A percentile compares a stretch with the other conserved stretches of the same genome.
These are phyloP conservation scores for Plumapathes pennacea DNA, from an alignment of 92 coral and sea anemone genomes.

Conservation along the genomic window DNA sequence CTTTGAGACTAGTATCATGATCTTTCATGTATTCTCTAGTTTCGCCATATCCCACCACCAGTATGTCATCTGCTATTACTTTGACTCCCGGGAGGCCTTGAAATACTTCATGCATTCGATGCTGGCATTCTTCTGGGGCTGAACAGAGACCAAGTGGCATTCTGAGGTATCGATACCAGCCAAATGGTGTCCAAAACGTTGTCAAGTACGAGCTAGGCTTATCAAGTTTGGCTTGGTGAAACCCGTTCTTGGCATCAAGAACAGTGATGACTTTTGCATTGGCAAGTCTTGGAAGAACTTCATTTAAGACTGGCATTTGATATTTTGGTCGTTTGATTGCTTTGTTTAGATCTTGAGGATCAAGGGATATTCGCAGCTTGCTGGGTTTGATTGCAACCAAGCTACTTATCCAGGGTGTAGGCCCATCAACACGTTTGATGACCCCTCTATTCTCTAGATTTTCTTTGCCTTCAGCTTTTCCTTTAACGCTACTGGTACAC, in stretches of 20 bases:
- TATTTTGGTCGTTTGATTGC: slow-evolving; percentile 38
- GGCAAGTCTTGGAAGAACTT: slow-evolving; percentile 22
- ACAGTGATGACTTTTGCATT: slow-evolving; percentile 35
- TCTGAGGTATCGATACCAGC: slow-evolving; percentile 27
- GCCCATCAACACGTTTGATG: slow-evolving; percentile 27
- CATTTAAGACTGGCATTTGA: slow-evolving; percentile 44
- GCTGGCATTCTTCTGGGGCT: slow-evolving; percentile 34
- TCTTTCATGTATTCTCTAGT: slow-evolving; percentile 23
- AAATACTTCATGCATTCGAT: slow-evolving; percentile 23
- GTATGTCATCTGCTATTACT: slow-evolving; percentile 31
- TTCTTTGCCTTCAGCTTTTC: slow-evolving; percentile 55
- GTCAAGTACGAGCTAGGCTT: slow-evolving; percentile 13
- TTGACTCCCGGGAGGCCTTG: slow-evolving; percentile 14
- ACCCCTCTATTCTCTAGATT: slow-evolving; percentile 37
- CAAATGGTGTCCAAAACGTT: slow-evolving; percentile 30
- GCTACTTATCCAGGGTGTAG: slow-evolving; percentile 42
- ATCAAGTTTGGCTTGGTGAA: slow-evolving; percentile 20
- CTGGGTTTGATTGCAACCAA: slow-evolving; percentile 54
- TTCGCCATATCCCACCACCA: slow-evolving; percentile 32
- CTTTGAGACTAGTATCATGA: slow-evolving; percentile 35
- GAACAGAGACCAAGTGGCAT: slow-evolving; percentile 42
- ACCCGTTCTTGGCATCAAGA: slow-evolving; percentile 24
- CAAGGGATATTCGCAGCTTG: slow-evolving; percentile 33
- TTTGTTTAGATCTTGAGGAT: slow-evolving; percentile 16
- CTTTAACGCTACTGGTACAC: slow-evolving; percentile 27